These are phyloP conservation scores for Nudaria mundana DNA, from an alignment of 2,888 invertebrate species.

Conservation along the genomic window DNA sequence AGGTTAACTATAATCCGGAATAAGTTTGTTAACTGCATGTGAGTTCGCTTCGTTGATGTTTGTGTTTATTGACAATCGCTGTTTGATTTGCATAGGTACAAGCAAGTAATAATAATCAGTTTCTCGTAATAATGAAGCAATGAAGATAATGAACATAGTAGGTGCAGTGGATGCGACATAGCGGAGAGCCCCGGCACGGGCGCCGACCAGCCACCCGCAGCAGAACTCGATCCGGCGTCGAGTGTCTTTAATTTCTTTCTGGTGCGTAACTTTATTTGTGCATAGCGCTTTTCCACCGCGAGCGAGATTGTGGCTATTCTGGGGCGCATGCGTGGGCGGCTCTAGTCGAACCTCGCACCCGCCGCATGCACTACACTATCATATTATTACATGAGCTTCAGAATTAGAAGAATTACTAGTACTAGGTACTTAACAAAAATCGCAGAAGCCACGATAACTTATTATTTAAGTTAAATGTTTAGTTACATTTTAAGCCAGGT, in stretches of 20 bases:
- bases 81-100: constrained; percentile 17
- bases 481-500: constrained; percentile 20
- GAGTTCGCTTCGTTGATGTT: constrained; percentile 40
- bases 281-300: constrained; percentile 71
- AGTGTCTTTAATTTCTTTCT: constrained; percentile 64
- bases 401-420: constrained; percentile 21
- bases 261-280: constrained; percentile 71
- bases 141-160: constrained; percentile 23
- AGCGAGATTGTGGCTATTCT: constrained; percentile 72
- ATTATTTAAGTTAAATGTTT: constrained; percentile 18
- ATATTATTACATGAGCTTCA: constrained; percentile 36
- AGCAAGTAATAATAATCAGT: constrained; percentile 4
- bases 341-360: constrained; percentile 31
- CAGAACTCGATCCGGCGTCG: constrained; percentile 41
- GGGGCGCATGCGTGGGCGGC: constrained; percentile 61
- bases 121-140: constrained; percentile 17
- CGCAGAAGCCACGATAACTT: constrained; percentile 39
- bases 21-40: constrained; percentile 13
- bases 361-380: constrained; percentile 30
- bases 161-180: too few relatives aligned
- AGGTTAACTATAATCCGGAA: constrained; percentile 4
- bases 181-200: constrained; percentile 18
- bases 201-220: constrained; percentile 32
- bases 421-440: constrained; percentile 36
- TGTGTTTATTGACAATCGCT: constrained; percentile 47